These are phyloP conservation scores for Calcarius ornatus DNA, from an alignment of 2,113 vertebrate genomes.

Conservation along the genomic window DNA sequence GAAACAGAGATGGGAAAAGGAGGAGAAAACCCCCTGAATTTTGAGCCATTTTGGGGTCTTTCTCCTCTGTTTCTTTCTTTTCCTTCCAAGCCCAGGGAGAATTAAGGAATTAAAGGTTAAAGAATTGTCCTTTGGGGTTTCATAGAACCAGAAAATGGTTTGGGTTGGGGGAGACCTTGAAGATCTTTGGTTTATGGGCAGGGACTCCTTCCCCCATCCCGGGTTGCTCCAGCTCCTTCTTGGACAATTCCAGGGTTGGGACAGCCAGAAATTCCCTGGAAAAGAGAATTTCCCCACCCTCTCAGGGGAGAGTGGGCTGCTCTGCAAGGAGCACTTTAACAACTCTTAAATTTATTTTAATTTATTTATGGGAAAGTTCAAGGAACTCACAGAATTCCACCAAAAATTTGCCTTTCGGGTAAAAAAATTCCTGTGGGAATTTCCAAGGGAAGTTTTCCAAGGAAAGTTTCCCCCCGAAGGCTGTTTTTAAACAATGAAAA, in stretches of 20 bases:
- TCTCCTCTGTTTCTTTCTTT: not conserved
- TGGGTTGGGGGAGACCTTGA: not conserved
- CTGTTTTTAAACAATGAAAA: not conserved
- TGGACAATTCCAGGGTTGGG: not conserved
- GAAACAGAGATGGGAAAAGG: not conserved
- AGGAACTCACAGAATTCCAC: not conserved
- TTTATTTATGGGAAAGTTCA: not conserved
- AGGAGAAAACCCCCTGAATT: accelerated
- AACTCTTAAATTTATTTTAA: not conserved
- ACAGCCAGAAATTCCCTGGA: not conserved
- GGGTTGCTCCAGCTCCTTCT: not conserved
- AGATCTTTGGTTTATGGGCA: not conserved
- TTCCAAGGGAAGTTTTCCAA: not conserved
- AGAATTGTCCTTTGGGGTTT: not conserved
- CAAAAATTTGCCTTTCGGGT: not conserved
- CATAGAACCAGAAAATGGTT: not conserved
- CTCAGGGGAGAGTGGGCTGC: not conserved
- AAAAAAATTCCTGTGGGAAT: not conserved
- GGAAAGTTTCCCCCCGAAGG: not conserved
- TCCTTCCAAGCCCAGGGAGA: not conserved
- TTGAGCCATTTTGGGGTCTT: accelerated
- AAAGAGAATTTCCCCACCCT: not conserved
- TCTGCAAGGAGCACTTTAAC: not conserved
- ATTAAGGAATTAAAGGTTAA: not conserved
- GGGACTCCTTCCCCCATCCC: not conserved